A percentile compares a stretch with the other conserved stretches of the same genome.
phyloP scores from a whole-genome alignment of 2,797 vertebrate species.

The Halcyon smyrnensis region DNA sequence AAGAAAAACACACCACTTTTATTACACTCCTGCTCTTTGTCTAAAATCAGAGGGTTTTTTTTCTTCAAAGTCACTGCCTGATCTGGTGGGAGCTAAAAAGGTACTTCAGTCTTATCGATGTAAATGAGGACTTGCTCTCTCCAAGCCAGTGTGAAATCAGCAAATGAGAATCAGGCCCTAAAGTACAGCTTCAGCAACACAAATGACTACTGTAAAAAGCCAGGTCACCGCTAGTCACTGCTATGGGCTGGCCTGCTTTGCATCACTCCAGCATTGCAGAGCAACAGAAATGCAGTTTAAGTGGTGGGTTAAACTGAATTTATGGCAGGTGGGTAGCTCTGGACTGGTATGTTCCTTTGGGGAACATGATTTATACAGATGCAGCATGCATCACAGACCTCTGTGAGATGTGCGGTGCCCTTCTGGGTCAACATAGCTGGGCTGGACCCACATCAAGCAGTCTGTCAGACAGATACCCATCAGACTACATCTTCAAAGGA shows the following conservation, averaged over 20 bases:
- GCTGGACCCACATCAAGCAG: not conserved
- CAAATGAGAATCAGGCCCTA: not conserved
- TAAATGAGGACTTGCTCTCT: slow-evolving; percentile 43
- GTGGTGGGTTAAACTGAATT: not conserved
- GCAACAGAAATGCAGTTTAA: slow-evolving; percentile 16
- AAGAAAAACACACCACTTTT: slow-evolving; percentile 21
- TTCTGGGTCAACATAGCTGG: not conserved
- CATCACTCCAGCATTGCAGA: not conserved
- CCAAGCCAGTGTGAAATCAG: slow-evolving; percentile 33
- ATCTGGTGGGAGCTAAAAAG: slow-evolving; percentile 63
- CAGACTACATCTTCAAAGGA: not conserved
- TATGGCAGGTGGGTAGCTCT: not conserved
- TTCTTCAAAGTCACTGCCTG: slow-evolving; percentile 56
- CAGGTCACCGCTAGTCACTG: not conserved
- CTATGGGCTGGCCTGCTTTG: not conserved
- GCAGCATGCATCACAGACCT: accelerated
- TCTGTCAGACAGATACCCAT: not conserved
- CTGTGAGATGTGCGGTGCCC: accelerated
- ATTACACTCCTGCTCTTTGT: slow-evolving; percentile 41
- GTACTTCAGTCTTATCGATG: slow-evolving; percentile 53
- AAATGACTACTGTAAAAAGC: slow-evolving; percentile 26
- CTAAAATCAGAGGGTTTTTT: slow-evolving; percentile 46
- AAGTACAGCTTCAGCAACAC: not conserved
- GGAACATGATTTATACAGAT: not conserved
- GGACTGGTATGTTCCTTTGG: not conserved